Evolutionary conservation across 1,140 invertebrate genomes (phyloP), one percentile per base, ranked within the genome.

Genomic region (Drosophila sp.): DNA sequence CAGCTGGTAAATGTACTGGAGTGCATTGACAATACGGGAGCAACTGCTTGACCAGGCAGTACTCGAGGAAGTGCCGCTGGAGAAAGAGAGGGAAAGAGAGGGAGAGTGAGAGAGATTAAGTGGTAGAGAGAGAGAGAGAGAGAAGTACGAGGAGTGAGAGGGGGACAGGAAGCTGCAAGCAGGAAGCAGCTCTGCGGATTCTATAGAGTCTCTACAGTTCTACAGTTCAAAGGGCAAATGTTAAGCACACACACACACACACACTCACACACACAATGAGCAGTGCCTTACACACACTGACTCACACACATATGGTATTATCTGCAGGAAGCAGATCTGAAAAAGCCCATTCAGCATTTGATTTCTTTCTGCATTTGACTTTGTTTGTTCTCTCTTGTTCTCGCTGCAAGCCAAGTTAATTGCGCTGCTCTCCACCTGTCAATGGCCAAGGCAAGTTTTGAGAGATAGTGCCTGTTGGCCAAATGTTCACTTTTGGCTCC

Each of bases 1-100:
- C 82, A 87, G 82, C 80, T 87, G 82, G 75, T 70, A 87, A 86
- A 86, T 87, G 82, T 86, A 62, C 57, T 86, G 83, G 66, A 87
- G 82, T 87, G 82, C 82, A 87, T 87, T 87, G 82, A 89, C 83
- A 87, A 87, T 82, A 87, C 71, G 74, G 63, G 1, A 74, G 64
- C 59, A 73, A 78, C 62, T 53, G 71, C 81, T 80, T 84, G 81
- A 86, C 77, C 78, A 76, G 53, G n/a, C 25, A 61, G 48, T 9
- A 61, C 36, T 48, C 32, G 41, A 34, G 9, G 21, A 32, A 54
- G 27, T 11, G 13, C 7, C 36, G 36, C 4, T 58, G 7, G 21
- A 7, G 7, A 2, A 11, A 11, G 25, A 54, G 18, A 38, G 45
- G 4, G 57, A 40, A 29, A 21, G 38, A 34, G 61, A 64, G 40